phyloP scores from a whole-genome alignment of 2,888 invertebrate species.

The Drosophila paracracens region DNA sequence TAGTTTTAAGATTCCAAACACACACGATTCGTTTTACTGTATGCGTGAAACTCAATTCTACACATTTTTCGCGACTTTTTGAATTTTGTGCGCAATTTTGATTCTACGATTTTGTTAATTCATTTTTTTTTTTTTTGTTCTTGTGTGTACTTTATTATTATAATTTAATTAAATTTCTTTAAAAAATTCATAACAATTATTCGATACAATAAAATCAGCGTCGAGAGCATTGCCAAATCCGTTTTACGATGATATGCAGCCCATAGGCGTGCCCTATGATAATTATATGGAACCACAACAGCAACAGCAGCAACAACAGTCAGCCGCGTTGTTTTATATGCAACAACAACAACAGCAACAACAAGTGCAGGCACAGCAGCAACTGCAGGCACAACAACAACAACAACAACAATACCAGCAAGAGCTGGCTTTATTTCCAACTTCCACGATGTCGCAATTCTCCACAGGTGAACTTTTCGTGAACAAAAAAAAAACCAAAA shows the following conservation, averaged over 20 bases:
- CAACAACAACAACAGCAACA: slow-evolving; percentile 54
- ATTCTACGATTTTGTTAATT: slow-evolving; percentile 13
- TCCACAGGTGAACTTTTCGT: slow-evolving; percentile 58
- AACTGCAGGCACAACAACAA: slow-evolving; percentile 33
- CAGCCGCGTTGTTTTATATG: slow-evolving; percentile 52
- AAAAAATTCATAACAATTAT: slow-evolving; percentile 25
- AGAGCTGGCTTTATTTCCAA: slow-evolving; percentile 39
- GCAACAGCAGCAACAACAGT: slow-evolving; percentile 48
- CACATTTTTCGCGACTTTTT: slow-evolving; percentile 8
- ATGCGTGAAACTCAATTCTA: slow-evolving; percentile 50
- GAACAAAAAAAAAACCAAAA: slow-evolving; percentile 4
- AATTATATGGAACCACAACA: slow-evolving; percentile 47
- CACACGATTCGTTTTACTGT: slow-evolving; percentile 27
- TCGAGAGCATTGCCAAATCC: slow-evolving; percentile 83
- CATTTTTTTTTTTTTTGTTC: slow-evolving; percentile 6
- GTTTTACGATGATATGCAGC: slow-evolving; percentile 82
- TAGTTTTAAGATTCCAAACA: slow-evolving; percentile 16
- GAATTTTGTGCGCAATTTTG: slow-evolving; percentile 29
- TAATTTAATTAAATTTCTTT: slow-evolving; percentile 49
- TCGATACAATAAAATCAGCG: slow-evolving; percentile 50
- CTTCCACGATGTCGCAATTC: slow-evolving; percentile 50
- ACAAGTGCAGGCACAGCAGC: slow-evolving; percentile 56
- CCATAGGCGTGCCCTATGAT: slow-evolving; percentile 36
- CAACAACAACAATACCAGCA: slow-evolving; percentile 40
- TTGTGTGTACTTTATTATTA: slow-evolving; percentile 19